phyloP scores from a whole-genome alignment of 2,113 vertebrate species.

The Grantiella picta region DNA sequence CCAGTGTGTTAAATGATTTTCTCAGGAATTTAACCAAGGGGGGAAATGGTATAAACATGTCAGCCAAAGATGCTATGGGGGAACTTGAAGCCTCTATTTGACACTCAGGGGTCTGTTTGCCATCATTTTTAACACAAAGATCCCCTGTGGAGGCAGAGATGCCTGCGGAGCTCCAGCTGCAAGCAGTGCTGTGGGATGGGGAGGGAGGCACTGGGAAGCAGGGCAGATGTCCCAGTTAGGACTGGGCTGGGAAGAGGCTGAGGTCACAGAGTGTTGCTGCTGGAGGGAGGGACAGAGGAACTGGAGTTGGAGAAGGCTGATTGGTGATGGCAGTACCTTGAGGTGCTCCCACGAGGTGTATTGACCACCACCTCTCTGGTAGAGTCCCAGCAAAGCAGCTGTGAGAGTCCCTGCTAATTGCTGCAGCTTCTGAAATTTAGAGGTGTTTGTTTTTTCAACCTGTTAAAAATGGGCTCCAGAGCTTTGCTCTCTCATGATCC shows the following conservation, averaged over 20 bases:
- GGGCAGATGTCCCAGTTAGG: background rate
- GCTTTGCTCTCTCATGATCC: background rate
- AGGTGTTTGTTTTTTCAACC: background rate
- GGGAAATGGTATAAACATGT: accelerated
- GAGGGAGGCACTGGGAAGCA: background rate
- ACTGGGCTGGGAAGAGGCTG: background rate
- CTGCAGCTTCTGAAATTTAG: background rate
- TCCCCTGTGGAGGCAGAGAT: background rate
- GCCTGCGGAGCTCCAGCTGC: background rate
- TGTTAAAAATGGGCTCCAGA: background rate
- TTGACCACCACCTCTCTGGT: background rate
- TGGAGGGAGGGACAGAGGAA: background rate
- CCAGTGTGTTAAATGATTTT: background rate
- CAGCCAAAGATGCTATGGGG: background rate
- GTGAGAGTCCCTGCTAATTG: background rate
- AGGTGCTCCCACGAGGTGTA: background rate
- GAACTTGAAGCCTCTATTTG: accelerated
- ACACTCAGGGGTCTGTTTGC: background rate
- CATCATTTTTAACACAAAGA: background rate
- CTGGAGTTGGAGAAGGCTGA: background rate
- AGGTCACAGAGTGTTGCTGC: background rate
- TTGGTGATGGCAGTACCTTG: accelerated
- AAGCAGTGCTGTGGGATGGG: background rate
- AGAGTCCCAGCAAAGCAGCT: background rate
- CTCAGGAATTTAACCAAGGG: background rate